Base-by-base conservation (phyloP, 2,888 invertebrate genomes). In the Drosophila monieri region DNA sequence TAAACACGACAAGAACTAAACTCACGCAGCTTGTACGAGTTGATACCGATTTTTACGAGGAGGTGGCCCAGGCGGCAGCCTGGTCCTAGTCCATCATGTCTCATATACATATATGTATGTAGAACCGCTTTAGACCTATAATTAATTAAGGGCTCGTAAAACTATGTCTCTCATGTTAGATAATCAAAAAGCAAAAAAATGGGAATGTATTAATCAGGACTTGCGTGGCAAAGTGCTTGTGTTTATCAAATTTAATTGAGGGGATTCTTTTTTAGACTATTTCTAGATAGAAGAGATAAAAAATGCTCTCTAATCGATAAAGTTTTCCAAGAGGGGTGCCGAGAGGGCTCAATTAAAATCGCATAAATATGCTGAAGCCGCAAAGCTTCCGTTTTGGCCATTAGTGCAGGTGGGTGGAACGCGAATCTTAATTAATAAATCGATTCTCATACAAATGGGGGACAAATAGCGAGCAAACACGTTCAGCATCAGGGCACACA, bases 21-120 rank as follows among this genome's bases (percentile, higher is more conserved):
- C 72, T 54, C 80, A 76, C 73, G 78, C 69, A 78, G 48, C 62
- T 53, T 43, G 87, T 58, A 86, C 85, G 60, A 67, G 74, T 76
- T 78, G 85, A 73, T 78, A 86, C 87, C 56, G 66, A 69, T 67
- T 70, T 74, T 53, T 48, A 49, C 39, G 71, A 32, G 70, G 32
- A 6, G 1, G 6, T 18, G n/a, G 41, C 23, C 46, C 30, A 37
- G 15, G 53, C 5, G 8, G 12, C 49, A 14, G 12, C 23, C 53
- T 14, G 46, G 47, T 47, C 32, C 27, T 27, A 27, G 27, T 77
- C 74, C 74, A 69, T 79, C 74, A 78, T 70, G 71, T 61, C 69
- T 41, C 52, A 46, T 30, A 49, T 46, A 54, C n/a, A 27, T 46
- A 54, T 14, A 27, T 27, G 27, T 9, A 27, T 27, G 27, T 8